Conservation (phyloP, 2,888 invertebrate genomes). For the Lasius fuliginosus region DNA sequence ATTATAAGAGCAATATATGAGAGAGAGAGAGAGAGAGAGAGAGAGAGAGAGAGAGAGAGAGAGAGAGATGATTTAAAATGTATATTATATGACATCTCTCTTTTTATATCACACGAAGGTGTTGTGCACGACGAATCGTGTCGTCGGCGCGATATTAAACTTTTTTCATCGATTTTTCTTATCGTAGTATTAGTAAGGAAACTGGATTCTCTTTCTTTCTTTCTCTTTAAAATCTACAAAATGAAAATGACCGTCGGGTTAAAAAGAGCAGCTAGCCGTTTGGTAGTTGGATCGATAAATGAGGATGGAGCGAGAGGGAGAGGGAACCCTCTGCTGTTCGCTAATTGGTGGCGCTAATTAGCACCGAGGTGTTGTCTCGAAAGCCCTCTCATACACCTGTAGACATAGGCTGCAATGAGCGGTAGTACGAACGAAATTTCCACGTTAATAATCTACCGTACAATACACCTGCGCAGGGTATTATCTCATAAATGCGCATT, state of each 20-base stretch:
- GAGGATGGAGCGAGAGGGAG: conserved; percentile 8
- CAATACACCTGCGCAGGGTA: conserved; percentile 64
- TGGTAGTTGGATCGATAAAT: conserved; percentile 63
- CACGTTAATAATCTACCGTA: conserved; percentile 66
- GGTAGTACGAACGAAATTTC: conserved; percentile 67
- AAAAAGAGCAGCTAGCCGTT: conserved; percentile 38
- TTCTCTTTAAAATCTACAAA: conserved; percentile 62
- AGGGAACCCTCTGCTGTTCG: conserved; percentile 60
- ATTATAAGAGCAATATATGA: not conserved
- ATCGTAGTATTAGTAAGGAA: conserved; percentile 59
- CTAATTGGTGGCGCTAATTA: conserved; percentile 80
- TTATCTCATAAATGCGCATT: conserved; percentile 72
- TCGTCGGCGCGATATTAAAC: not conserved
- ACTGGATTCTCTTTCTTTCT: conserved; percentile 17
- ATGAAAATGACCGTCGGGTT: conserved; percentile 64
- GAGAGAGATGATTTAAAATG: not conserved
- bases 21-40: not conserved
- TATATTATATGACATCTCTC: not conserved
- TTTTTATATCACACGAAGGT: not conserved
- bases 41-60: no score
- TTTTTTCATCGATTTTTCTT: conserved; percentile 43
- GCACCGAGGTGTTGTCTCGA: conserved; percentile 71
- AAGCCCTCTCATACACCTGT: conserved; percentile 69
- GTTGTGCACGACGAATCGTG: not conserved
- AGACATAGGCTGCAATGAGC: conserved; percentile 60